Conservation (phyloP, 2,888 invertebrate genomes). For the Limnephilus rhombicus region DNA sequence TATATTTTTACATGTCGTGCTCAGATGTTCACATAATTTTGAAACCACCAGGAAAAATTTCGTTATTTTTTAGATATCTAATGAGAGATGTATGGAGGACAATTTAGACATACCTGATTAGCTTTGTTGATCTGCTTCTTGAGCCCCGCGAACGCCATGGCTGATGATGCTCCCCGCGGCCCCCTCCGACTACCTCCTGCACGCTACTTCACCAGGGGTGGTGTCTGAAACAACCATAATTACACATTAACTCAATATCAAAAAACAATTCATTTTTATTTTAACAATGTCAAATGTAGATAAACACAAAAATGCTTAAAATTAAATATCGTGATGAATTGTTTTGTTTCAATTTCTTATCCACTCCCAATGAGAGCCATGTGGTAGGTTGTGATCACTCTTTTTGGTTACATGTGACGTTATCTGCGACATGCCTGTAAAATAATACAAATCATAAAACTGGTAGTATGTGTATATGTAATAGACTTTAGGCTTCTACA, state of each 20-base stretch:
- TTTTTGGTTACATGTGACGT: too few species aligned
- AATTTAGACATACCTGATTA: slow-evolving; percentile 88
- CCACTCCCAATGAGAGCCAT: neutral
- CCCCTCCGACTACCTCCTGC: slow-evolving; percentile 58
- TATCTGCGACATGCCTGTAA: too few species aligned
- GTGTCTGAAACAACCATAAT: slow-evolving; percentile 20
- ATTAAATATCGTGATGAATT: too few species aligned
- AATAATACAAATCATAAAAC: too few species aligned
- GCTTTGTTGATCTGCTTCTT: slow-evolving; percentile 99
- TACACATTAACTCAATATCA: neutral
- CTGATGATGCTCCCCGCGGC: slow-evolving; percentile 68
- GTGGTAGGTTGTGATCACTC: too few species aligned
- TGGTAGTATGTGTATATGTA: too few species aligned
- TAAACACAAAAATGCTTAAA: too few species aligned
- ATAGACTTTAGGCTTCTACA: too few species aligned
- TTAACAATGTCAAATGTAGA: neutral
- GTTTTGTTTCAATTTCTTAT: neutral
- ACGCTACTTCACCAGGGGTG: slow-evolving; percentile 38
- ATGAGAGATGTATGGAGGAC: neutral
- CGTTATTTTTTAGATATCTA: neutral
- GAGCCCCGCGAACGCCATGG: slow-evolving; percentile 98
- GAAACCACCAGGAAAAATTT: neutral
- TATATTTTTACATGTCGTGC: too few species aligned
- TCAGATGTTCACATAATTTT: too few species aligned
- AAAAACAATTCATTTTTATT: neutral